These are phyloP conservation scores for Lophius americanus DNA, from an alignment of 2,797 vertebrate species.

Conservation along the genomic window DNA sequence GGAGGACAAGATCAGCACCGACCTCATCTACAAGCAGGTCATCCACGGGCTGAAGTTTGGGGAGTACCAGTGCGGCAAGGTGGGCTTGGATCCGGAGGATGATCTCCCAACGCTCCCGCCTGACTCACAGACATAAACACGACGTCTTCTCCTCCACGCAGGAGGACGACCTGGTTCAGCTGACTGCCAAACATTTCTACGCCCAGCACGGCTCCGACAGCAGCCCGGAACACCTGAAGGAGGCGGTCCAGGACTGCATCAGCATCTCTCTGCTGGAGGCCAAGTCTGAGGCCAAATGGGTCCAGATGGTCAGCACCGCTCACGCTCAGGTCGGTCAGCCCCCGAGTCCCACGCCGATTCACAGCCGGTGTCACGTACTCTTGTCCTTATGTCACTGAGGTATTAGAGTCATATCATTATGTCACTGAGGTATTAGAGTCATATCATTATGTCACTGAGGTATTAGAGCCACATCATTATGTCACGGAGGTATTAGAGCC, in stretches of 20 bases:
- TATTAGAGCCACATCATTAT: too few relatives aligned
- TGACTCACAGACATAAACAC: background rate
- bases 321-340: slow-evolving; percentile 84
- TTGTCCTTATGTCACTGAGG: too few relatives aligned
- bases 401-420: too few relatives aligned
- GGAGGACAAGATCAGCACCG: slow-evolving; percentile 88
- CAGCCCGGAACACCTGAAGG: slow-evolving; percentile 75
- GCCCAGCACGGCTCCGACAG: slow-evolving; percentile 81
- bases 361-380: too few relatives aligned
- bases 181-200: slow-evolving; percentile 89
- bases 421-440: too few relatives aligned
- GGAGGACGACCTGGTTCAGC: slow-evolving; percentile 89
- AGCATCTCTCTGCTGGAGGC: slow-evolving; percentile 83
- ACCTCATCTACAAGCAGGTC: slow-evolving; percentile 93
- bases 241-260: slow-evolving; percentile 86
- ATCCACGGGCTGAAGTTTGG: slow-evolving; percentile 89
- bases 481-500: too few relatives aligned
- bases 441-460: too few relatives aligned
- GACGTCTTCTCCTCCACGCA: slow-evolving; percentile 49
- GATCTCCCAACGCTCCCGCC: background rate
- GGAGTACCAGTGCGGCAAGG: slow-evolving; percentile 92
- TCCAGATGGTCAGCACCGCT: slow-evolving; percentile 84
- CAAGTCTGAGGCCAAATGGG: slow-evolving; percentile 89
- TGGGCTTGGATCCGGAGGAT: slow-evolving; percentile 38
- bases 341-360: background rate